These are phyloP conservation scores for Acleris holmiana DNA, from an alignment of 2,888 invertebrate genomes.

Conservation along the genomic window DNA sequence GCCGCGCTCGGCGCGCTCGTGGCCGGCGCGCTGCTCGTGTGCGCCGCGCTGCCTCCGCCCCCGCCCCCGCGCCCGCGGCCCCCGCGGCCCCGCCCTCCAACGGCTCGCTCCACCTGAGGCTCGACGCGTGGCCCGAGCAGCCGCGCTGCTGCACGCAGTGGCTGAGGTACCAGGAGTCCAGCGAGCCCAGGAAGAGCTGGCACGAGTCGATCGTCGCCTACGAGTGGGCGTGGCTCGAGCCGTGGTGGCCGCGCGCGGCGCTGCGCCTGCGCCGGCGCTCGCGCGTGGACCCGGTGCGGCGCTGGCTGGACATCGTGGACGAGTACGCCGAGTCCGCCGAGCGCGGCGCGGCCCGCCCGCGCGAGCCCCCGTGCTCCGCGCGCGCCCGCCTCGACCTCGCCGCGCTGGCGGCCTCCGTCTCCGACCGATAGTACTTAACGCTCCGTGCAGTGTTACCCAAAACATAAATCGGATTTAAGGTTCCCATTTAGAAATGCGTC, in stretches of 20 bases:
- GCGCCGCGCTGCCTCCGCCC: slow-evolving; percentile 44
- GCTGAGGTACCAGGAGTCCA: slow-evolving; percentile 51
- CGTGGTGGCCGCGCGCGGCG: slow-evolving; percentile 65
- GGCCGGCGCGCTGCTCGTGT: slow-evolving; percentile 51
- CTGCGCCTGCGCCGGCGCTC: slow-evolving; percentile 71
- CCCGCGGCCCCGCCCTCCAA: slow-evolving; percentile 45
- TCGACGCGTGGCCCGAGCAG: slow-evolving; percentile 41
- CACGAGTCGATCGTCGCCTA: slow-evolving; percentile 46
- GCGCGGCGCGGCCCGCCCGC: slow-evolving; percentile 32
- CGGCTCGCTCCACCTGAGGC: slow-evolving; percentile 45
- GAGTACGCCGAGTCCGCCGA: slow-evolving; percentile 52
- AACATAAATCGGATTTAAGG: no score
- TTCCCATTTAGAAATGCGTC: no score
- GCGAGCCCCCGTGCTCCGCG: slow-evolving; percentile 45
- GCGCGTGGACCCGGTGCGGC: slow-evolving; percentile 65
- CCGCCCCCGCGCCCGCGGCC: slow-evolving; percentile 7
- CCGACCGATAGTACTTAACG: slow-evolving; percentile 58
- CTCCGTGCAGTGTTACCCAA: neutral
- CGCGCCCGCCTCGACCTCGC: slow-evolving; percentile 61
- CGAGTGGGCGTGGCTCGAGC: slow-evolving; percentile 57
- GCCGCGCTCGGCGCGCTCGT: slow-evolving; percentile 49
- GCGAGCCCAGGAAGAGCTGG: slow-evolving; percentile 48
- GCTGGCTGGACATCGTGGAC: slow-evolving; percentile 67
- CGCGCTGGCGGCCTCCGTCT: slow-evolving; percentile 56
- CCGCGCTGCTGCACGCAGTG: slow-evolving; percentile 63